A percentile compares a stretch with the other conserved stretches of the same genome.
Conservation (phyloP, 2,797 vertebrate species). For the Alosa sapidissima region DNA sequence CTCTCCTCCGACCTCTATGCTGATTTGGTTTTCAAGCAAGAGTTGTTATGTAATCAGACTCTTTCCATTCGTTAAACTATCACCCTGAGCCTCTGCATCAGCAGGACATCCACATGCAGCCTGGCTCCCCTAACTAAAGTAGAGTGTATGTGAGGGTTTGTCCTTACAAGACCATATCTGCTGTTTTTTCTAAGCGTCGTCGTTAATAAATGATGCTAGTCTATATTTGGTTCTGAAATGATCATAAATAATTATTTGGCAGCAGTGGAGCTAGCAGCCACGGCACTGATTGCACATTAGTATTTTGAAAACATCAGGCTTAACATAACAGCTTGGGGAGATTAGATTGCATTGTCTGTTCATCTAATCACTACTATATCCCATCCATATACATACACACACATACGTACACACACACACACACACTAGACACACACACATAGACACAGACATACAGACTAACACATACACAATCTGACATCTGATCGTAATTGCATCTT, state of each 20-base stretch:
- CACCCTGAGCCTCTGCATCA: neutral
- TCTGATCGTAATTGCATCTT: neutral
- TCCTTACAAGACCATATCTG: neutral
- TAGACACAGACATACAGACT: neutral
- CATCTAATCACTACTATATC: neutral
- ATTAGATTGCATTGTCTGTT: neutral
- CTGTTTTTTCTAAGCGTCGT: neutral
- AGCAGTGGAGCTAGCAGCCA: neutral
- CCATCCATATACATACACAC: neutral
- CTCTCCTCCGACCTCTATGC: neutral
- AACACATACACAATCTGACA: neutral
- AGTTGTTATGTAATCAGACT: neutral
- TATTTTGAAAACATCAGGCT: neutral
- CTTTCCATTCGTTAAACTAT: conserved; percentile 20
- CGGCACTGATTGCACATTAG: neutral
- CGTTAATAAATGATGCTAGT: neutral
- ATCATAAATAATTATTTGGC: neutral
- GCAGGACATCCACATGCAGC: neutral
- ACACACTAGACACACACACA: neutral
- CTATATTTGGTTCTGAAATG: neutral
- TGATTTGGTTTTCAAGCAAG: conserved; percentile 5
- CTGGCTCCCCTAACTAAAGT: neutral
- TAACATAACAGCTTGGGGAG: neutral
- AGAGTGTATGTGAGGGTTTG: neutral
- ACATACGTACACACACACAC: neutral